Evolutionary conservation across 2,888 invertebrate species (phyloP).

Genomic region (Isoperla grammatica): DNA sequence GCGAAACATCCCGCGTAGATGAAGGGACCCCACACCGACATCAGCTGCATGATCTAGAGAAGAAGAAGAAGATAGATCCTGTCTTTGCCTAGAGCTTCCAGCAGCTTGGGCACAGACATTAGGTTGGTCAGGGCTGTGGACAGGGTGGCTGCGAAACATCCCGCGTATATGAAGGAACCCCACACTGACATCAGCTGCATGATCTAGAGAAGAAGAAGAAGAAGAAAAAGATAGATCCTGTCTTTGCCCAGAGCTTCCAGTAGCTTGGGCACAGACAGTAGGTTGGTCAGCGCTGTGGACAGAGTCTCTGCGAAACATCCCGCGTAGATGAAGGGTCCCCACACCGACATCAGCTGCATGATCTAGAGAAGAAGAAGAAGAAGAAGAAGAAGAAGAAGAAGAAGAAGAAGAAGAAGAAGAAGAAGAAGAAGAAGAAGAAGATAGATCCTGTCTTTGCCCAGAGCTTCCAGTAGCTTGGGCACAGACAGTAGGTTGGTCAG

Average conservation of each 20-base stretch:
- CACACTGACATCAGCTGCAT: constrained; percentile 83
- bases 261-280: constrained; percentile 96
- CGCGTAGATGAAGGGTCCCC: constrained; percentile 89
- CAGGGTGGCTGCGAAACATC: constrained; percentile 94
- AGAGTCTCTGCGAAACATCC: constrained; percentile 97
- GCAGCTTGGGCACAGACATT: constrained; percentile 96
- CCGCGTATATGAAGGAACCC: constrained; percentile 89
- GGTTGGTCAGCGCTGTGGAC: constrained; percentile 92
- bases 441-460: constrained; percentile 91
- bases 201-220: too few species aligned
- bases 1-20: constrained; percentile 97
- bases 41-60: constrained; percentile 71
- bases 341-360: constrained; percentile 80
- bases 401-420: too few species aligned
- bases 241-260: too few species aligned
- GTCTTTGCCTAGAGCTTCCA: constrained; percentile 80
- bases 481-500: constrained; percentile 92
- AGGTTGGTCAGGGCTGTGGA: constrained; percentile 94
- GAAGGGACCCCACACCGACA: constrained; percentile 82
- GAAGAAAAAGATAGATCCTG: constrained; percentile 73
- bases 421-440: constrained; percentile 88
- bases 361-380: too few species aligned
- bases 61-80: constrained; percentile 60
- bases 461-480: constrained; percentile 80
- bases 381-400: too few species aligned